Percentiles rank a stretch among this genome's conserved stretches.
Evolutionary conservation across 2,797 vertebrate species (phyloP).

Genomic region (Scleropages formosus): DNA sequence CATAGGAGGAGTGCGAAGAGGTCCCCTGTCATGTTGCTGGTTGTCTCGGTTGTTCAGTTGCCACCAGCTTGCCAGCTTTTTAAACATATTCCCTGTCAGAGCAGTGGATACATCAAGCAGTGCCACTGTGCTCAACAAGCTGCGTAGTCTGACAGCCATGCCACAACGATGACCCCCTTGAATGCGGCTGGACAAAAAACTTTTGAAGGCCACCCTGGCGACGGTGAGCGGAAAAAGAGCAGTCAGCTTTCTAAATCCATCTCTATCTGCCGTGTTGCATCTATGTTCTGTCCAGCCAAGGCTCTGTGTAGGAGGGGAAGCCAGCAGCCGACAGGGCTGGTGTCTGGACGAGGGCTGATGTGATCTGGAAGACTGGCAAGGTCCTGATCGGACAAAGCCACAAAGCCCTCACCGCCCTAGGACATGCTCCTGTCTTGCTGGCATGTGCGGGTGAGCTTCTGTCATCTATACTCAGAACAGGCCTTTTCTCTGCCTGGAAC

Average conservation of each 20-base stretch:
- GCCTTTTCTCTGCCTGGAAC: slow-evolving; percentile 24
- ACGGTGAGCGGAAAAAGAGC: slow-evolving; percentile 87
- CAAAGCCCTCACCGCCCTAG: not conserved
- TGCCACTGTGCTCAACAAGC: slow-evolving; percentile 73
- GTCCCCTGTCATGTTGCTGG: slow-evolving; percentile 53
- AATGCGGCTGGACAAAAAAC: slow-evolving; percentile 70
- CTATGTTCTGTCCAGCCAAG: slow-evolving; percentile 52
- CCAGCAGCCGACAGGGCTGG: slow-evolving; percentile 49
- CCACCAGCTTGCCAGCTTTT: slow-evolving; percentile 86
- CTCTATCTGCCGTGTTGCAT: slow-evolving; percentile 82
- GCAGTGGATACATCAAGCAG: slow-evolving; percentile 86
- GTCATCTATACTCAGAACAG: slow-evolving; percentile 33
- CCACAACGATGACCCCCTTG: slow-evolving; percentile 91
- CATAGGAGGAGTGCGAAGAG: slow-evolving; percentile 53
- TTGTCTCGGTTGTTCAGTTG: slow-evolving; percentile 68
- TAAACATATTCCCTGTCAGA: slow-evolving; percentile 94
- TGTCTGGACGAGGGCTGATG: slow-evolving; percentile 55
- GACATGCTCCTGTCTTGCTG: slow-evolving; percentile 4
- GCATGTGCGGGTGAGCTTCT: slow-evolving; percentile 28
- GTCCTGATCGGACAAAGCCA: slow-evolving; percentile 50
- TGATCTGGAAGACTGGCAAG: slow-evolving; percentile 56
- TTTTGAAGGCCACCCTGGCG: slow-evolving; percentile 75
- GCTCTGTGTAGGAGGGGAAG: slow-evolving; percentile 37
- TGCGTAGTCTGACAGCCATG: slow-evolving; percentile 92
- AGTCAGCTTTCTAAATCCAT: slow-evolving; percentile 79